These are phyloP conservation scores for Sparus aurata DNA, from an alignment of 2,797 vertebrate species.

Conservation along the genomic window DNA sequence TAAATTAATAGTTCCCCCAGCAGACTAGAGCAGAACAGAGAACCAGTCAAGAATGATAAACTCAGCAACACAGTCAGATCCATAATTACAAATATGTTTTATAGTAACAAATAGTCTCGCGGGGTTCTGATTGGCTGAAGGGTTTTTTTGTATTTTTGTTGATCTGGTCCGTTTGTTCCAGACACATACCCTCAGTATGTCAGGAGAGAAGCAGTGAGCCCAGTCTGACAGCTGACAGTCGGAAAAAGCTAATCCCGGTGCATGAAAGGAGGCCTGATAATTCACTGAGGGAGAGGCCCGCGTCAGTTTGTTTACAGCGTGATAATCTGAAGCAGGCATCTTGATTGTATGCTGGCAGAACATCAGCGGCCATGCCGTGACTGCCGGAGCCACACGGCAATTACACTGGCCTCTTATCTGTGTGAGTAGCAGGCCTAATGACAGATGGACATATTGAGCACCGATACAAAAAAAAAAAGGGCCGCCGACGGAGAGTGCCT, in stretches of 20 bases:
- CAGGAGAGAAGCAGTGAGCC: constrained; percentile 16
- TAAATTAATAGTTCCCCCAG: constrained; percentile 36
- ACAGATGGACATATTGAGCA: constrained; percentile 59
- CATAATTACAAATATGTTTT: not conserved
- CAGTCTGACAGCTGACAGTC: constrained; percentile 52
- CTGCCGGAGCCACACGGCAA: constrained; percentile 52
- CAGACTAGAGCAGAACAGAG: constrained; percentile 34
- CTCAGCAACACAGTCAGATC: constrained; percentile 6
- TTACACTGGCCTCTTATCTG: constrained; percentile 73
- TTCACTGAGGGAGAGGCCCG: constrained; percentile 45
- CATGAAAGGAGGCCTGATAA: constrained; percentile 51
- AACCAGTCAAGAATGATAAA: constrained; percentile 9
- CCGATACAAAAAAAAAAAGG: constrained; percentile 26
- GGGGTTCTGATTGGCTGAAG: constrained; percentile 1
- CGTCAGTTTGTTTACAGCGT: constrained; percentile 78
- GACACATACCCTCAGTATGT: constrained; percentile 27
- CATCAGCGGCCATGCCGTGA: constrained; percentile 72
- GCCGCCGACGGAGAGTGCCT: constrained; percentile 27
- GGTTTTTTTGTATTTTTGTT: constrained; percentile 29
- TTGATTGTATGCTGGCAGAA: constrained; percentile 81
- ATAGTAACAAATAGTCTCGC: not conserved
- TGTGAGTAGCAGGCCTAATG: constrained; percentile 64
- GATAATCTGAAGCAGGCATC: constrained; percentile 80
- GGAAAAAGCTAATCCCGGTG: constrained; percentile 49
- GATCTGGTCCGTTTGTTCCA: constrained; percentile 28